These are phyloP conservation scores for Pitangus sulphuratus DNA, from an alignment of 2,797 vertebrate species.

Conservation along the genomic window DNA sequence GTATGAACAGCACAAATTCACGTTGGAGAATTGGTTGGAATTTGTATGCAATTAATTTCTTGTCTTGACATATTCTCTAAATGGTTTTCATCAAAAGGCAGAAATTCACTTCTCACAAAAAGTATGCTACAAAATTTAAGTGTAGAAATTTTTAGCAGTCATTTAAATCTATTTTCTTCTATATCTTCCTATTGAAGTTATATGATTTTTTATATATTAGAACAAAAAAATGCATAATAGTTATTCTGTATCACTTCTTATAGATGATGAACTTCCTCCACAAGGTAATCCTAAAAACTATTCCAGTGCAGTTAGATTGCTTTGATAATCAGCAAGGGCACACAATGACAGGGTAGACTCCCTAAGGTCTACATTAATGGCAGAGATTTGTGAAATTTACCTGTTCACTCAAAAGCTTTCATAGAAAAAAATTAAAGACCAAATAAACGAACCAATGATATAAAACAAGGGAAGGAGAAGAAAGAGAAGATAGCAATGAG, in stretches of 20 bases:
- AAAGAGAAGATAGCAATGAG: not conserved
- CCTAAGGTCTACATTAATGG: not conserved
- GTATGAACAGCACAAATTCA: not conserved
- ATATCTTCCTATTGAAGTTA: not conserved
- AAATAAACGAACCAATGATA: not conserved
- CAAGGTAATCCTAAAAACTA: not conserved
- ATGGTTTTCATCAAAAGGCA: not conserved
- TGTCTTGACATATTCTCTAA: not conserved
- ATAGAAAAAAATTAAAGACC: not conserved
- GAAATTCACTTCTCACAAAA: not conserved
- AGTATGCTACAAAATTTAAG: not conserved
- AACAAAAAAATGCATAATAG: not conserved
- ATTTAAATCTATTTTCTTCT: not conserved
- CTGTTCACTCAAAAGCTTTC: not conserved
- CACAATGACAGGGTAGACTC: not conserved
- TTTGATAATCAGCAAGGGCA: not conserved
- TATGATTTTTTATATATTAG: not conserved
- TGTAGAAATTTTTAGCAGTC: not conserved
- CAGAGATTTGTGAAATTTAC: not conserved
- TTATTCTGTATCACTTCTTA: not conserved
- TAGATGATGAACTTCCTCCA: not conserved
- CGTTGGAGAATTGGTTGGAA: not conserved
- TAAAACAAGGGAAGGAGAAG: not conserved
- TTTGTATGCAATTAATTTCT: not conserved
- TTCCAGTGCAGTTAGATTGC: not conserved